Percentiles rank a stretch among this genome's conserved stretches.
Conservation (phyloP, 2,888 invertebrate genomes). For the Parnassius orleans region DNA sequence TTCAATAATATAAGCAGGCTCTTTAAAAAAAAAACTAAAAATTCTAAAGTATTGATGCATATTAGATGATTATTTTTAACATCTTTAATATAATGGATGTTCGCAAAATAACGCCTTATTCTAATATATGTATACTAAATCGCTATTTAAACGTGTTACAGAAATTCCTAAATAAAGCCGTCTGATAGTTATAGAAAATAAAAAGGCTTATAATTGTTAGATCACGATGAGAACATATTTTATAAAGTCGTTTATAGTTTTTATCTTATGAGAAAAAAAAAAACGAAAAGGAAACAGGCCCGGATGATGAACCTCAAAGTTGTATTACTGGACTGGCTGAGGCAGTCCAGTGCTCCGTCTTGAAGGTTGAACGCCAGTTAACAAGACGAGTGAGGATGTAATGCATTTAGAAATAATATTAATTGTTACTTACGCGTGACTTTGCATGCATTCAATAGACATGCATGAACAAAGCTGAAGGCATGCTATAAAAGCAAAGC, state of each 20-base stretch:
- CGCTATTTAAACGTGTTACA: too few relatives aligned
- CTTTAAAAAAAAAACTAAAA: background rate
- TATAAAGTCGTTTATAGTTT: background rate
- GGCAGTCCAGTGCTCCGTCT: background rate
- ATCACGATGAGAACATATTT: background rate
- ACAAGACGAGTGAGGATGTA: background rate
- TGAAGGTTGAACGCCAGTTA: background rate
- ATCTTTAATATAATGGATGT: background rate
- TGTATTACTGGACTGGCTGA: background rate
- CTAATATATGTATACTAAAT: too few relatives aligned
- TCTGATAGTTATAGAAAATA: too few relatives aligned
- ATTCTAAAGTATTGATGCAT: background rate
- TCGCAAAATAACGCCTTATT: too few relatives aligned
- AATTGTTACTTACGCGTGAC: background rate
- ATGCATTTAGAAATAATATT: background rate
- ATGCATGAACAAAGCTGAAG: conserved; percentile 1
- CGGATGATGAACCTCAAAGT: background rate
- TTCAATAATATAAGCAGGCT: background rate
- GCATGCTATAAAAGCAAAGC: background rate
- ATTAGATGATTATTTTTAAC: background rate
- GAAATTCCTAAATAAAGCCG: too few relatives aligned
- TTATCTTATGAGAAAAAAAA: background rate
- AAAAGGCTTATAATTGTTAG: too few relatives aligned
- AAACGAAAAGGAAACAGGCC: background rate
- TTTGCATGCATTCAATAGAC: background rate